A percentile compares a stretch with the other conserved stretches of the same genome.
phyloP scores from a whole-genome alignment of 2,113 vertebrate genomes.

The Phyllostomus hastatus region DNA sequence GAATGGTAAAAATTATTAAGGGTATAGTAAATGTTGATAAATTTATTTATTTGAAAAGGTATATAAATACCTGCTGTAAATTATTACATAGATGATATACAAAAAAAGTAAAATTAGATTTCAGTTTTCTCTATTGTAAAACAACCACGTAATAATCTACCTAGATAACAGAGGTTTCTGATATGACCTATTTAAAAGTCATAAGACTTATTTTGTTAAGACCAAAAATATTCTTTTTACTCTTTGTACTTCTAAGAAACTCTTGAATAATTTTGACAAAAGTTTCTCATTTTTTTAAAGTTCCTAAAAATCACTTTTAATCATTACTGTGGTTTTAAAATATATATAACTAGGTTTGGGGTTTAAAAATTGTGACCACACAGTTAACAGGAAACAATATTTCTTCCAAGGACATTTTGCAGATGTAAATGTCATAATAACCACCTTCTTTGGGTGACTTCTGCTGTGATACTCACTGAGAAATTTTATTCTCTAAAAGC shows the following conservation, averaged over 20 bases:
- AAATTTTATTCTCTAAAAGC: constrained; percentile 23
- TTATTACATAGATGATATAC: neutral
- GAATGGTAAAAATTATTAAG: neutral
- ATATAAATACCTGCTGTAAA: neutral
- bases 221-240: neutral
- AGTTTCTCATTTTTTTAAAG: neutral
- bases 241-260: neutral
- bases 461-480: neutral
- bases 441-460: neutral
- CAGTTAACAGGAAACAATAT: neutral
- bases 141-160: neutral
- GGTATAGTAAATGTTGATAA: neutral
- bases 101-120: neutral
- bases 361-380: neutral
- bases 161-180: neutral
- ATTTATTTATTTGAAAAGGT: neutral
- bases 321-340: constrained; percentile 3
- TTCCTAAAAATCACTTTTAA: neutral
- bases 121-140: neutral
- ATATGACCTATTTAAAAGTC: neutral
- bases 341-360: neutral
- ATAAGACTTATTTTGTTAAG: neutral
- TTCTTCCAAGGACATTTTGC: neutral
- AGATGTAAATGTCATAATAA: neutral
- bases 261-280: neutral